phyloP scores from a whole-genome alignment of 1,140 invertebrate species.

The Schlechtendalia chinensis region DNA sequence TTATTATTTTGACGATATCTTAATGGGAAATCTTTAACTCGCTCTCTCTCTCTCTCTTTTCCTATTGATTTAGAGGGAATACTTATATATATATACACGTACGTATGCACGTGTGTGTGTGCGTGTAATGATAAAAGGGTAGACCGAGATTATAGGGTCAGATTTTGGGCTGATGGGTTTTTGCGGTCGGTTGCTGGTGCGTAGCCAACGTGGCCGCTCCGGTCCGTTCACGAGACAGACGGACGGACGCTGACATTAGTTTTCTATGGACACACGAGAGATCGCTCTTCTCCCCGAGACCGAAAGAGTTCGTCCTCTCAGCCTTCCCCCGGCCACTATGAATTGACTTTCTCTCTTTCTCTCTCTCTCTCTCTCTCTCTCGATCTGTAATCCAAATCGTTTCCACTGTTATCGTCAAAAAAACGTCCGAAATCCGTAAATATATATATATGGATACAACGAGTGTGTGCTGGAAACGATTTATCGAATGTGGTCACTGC shows the following conservation, averaged over 20 bases:
- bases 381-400: background rate
- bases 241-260: conserved; percentile 39
- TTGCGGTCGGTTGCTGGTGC: conserved; percentile 33
- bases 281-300: background rate
- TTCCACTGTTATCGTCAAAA: conserved; percentile 23
- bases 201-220: conserved; percentile 4
- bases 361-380: background rate
- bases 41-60: no score
- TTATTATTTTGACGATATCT: no score
- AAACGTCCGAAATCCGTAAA: background rate
- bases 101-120: background rate
- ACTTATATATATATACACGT: background rate
- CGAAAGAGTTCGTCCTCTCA: no score
- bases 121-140: background rate
- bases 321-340: no score
- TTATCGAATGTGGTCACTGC: background rate
- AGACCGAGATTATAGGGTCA: conserved; percentile 24
- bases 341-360: no score
- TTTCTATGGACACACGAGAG: conserved; percentile 15
- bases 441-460: no score
- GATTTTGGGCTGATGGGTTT: conserved; percentile 24
- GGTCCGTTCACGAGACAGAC: background rate
- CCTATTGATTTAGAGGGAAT: no score
- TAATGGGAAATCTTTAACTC: background rate
- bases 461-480: conserved; percentile 31